These are phyloP conservation scores for Dendropsophus ebraccatus DNA, from an alignment of 2,113 vertebrate species.

Conservation along the genomic window DNA sequence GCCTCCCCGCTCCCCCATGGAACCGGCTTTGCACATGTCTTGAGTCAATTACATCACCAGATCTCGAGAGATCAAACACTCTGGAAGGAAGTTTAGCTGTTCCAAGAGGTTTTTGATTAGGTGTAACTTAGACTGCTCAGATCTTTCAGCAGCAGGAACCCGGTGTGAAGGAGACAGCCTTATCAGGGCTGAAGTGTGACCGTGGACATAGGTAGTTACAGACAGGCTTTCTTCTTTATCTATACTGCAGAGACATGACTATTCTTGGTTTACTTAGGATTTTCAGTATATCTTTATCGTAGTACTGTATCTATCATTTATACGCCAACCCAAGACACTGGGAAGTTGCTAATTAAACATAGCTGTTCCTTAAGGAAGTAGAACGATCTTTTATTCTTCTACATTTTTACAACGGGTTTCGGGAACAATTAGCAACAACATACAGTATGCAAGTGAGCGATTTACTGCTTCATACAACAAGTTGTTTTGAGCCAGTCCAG, in stretches of 20 bases:
- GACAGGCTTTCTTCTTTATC: conserved; percentile 51
- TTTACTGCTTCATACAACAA: neutral
- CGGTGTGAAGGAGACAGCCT: conserved; percentile 62
- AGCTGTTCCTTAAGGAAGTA: neutral
- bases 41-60: conserved; percentile 56
- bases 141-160: conserved; percentile 59
- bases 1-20: neutral
- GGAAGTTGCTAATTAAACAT: conserved; percentile 21
- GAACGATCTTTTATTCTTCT: neutral
- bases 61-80: conserved; percentile 64
- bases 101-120: conserved; percentile 59
- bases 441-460: too few relatives aligned
- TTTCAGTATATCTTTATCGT: neutral
- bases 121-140: conserved; percentile 56
- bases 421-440: neutral
- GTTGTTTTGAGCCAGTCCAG: neutral
- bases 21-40: conserved; percentile 42
- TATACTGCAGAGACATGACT: rapidly evolving
- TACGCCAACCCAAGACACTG: neutral
- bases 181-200: conserved; percentile 58
- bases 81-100: conserved; percentile 66
- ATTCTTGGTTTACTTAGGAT: conserved; percentile 43
- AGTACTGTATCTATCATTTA: neutral
- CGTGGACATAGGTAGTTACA: conserved; percentile 60
- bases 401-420: neutral